Base-by-base conservation (phyloP, 2,888 invertebrate species). In the Chromoteleia sp. region DNA sequence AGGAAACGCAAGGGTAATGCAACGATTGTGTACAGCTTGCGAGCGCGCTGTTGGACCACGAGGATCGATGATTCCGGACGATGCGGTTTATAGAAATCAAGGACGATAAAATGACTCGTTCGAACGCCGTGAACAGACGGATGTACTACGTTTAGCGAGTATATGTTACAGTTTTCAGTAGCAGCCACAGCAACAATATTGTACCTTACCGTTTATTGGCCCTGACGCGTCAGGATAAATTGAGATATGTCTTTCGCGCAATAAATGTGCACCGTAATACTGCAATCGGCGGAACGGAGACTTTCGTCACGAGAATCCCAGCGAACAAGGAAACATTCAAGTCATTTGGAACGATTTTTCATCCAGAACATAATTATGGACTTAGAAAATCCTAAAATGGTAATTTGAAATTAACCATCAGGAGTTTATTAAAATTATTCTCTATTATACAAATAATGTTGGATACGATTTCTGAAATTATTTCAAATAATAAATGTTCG, bases 231-330 rank as follows among this genome's bases (percentile, higher is more conserved):
- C 79, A 79, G 73, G 79, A 21, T 45, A 54, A 59, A 74, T 79
- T 59, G 73, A 76, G 82, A 80, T 83, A 83, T 80, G 80, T 80
- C 73, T 77, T 80, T 76, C 80, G 76, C 76, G 76, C 77, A 73
- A 68, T 71, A 33, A 68, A 59, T 81, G 78, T 84, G 84, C 81
- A 83, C 78, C 70, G 81, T 84, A 84, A 85, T 85, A 84, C 84
- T 84, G 83, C 59, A 81, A 83, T 85, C 77, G 83, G 85, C 81
- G 82, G 82, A 82, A 77, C 73, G 61, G 73, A 65, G 56, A 76
- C 76, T 68, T 63, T 59, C 76, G 71, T 61, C 43, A 15, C 12
- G 15, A 63, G 59, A 21, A 21, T 65, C 7, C 58, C n/a, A 61
- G 43, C 61, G 17, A 30, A 6, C 8, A 29, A 48, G 12, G 2